phyloP scores from a whole-genome alignment of 2,888 invertebrate species.

The Eudemis profundana region DNA sequence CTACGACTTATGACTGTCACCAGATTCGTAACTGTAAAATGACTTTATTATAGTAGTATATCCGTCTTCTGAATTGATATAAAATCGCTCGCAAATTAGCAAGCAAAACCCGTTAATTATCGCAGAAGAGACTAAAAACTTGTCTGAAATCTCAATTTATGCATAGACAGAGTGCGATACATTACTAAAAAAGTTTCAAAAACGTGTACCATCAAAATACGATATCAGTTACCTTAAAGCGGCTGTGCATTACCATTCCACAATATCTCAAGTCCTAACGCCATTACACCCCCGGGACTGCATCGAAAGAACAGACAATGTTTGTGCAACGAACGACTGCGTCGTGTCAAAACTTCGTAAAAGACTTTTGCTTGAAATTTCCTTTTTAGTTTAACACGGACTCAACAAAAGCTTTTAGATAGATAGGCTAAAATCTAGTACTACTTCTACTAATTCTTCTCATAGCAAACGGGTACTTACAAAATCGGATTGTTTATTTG shows the following conservation, averaged over 20 bases:
- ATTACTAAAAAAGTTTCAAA: neutral
- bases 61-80: neutral
- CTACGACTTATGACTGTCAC: neutral
- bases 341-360: constrained; percentile 47
- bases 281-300: constrained; percentile 62
- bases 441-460: too few relatives aligned
- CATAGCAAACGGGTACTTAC: too few relatives aligned
- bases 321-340: constrained; percentile 65
- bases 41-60: neutral
- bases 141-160: too few relatives aligned
- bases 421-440: too few relatives aligned
- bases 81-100: neutral
- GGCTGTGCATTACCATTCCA: constrained; percentile 38
- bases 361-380: neutral
- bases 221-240: constrained; percentile 29
- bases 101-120: too few relatives aligned
- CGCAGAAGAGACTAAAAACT: too few relatives aligned
- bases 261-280: constrained; percentile 52
- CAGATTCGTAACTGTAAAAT: neutral
- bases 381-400: too few relatives aligned
- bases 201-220: neutral
- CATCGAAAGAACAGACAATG: constrained; percentile 69
- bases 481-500: too few relatives aligned
- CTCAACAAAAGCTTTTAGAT: too few relatives aligned
- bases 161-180: too few relatives aligned